Evolutionary conservation across 2,888 invertebrate species (phyloP).

Genomic region (Scaptomyza polygonia): DNA sequence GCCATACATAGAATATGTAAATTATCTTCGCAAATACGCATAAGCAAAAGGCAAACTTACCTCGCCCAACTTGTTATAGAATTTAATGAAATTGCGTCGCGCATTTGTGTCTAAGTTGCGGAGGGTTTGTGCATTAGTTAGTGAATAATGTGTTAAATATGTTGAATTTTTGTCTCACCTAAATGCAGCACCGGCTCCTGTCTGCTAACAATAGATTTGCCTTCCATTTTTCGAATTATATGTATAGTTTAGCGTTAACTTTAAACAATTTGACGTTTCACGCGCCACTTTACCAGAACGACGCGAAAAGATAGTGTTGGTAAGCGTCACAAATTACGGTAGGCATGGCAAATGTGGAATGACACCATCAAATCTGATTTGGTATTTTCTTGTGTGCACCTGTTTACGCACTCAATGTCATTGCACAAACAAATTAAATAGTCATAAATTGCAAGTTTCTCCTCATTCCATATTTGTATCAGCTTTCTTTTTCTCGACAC

Average conservation of each 20-base stretch:
- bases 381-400: not conserved
- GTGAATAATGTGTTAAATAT: not conserved
- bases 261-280: conserved; percentile 48
- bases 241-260: conserved; percentile 7
- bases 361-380: conserved; percentile 18
- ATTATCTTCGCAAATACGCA: conserved; percentile 1
- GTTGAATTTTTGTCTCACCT: conserved; percentile 47
- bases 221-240: conserved; percentile 64
- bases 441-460: too few species aligned
- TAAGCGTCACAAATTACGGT: not conserved
- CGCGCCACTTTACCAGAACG: conserved; percentile 58
- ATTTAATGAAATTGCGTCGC: conserved; percentile 82
- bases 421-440: too few species aligned
- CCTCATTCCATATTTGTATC: too few species aligned
- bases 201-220: conserved; percentile 70
- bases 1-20: conserved; percentile 3
- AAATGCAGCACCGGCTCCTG: conserved; percentile 76
- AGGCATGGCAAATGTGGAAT: conserved; percentile 15
- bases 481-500: too few species aligned
- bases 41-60: conserved; percentile 56
- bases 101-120: conserved; percentile 76
- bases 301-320: conserved; percentile 41
- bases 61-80: conserved; percentile 76
- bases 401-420: too few species aligned
- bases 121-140: not conserved